Percentiles rank a stretch among this genome's conserved stretches.
phyloP scores from a whole-genome alignment of 2,113 vertebrate species.

The Alligator mississippiensis region DNA sequence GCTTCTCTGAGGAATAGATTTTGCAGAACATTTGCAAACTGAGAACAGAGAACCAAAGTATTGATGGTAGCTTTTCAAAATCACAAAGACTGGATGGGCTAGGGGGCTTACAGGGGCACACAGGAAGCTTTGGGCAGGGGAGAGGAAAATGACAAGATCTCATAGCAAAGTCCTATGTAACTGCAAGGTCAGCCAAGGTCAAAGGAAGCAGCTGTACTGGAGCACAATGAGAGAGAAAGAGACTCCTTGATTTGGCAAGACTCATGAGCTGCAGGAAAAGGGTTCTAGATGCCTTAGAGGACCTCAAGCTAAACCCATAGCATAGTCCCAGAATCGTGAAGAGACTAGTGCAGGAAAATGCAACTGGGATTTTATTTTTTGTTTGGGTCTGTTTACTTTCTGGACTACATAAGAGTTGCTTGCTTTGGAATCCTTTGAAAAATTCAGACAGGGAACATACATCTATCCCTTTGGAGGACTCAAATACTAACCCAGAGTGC shows the following conservation, averaged over 20 bases:
- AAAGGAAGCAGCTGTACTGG: background rate
- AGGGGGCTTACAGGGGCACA: background rate
- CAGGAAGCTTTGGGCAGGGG: too few relatives aligned
- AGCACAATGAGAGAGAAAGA: background rate
- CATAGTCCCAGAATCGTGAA: background rate
- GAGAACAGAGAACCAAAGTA: too few relatives aligned
- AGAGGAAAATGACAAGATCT: too few relatives aligned
- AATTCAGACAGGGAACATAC: background rate
- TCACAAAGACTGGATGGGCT: background rate
- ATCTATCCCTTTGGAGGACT: background rate
- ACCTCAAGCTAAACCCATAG: background rate
- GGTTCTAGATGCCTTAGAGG: background rate
- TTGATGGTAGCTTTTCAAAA: too few relatives aligned
- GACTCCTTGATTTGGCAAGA: background rate
- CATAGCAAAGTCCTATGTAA: too few relatives aligned
- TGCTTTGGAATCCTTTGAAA: background rate
- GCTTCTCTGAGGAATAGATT: background rate
- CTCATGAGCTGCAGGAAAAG: background rate
- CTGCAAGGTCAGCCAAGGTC: background rate
- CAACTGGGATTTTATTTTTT: background rate
- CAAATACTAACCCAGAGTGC: background rate
- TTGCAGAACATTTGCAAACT: background rate
- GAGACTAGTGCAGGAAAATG: background rate
- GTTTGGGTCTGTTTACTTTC: background rate
- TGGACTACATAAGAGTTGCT: background rate